Evolutionary conservation across 2,797 vertebrate genomes (phyloP).

Genomic region (Micropoecilia bifurca): DNA sequence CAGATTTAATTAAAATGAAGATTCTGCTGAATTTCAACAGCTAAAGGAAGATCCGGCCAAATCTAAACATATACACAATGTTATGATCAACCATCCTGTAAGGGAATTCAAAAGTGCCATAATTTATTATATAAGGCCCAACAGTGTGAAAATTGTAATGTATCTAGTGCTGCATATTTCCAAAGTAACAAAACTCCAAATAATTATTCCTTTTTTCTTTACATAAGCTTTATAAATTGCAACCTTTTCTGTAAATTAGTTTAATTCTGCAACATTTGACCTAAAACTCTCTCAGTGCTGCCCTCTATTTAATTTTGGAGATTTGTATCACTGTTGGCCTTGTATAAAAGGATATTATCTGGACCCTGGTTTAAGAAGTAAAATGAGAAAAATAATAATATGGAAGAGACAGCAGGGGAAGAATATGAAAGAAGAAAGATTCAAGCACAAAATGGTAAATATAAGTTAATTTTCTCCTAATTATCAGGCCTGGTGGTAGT

Average conservation of each 20-base stretch:
- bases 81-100: neutral
- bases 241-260: neutral
- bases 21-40: neutral
- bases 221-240: neutral
- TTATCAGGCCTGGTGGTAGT: neutral
- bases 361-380: neutral
- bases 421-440: neutral
- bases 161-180: neutral
- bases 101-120: neutral
- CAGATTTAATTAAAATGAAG: neutral
- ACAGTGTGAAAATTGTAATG: neutral
- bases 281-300: neutral
- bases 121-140: neutral
- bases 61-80: neutral
- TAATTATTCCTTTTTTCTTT: too few relatives aligned
- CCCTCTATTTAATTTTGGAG: neutral
- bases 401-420: neutral
- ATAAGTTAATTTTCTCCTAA: neutral
- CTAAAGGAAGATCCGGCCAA: neutral
- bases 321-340: neutral
- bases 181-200: neutral
- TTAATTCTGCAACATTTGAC: neutral
- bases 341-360: neutral
- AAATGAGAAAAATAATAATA: neutral
- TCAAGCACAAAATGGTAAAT: neutral